Evolutionary conservation across 2,113 vertebrate genomes (phyloP).

Genomic region (Podarcis cretensis): DNA sequence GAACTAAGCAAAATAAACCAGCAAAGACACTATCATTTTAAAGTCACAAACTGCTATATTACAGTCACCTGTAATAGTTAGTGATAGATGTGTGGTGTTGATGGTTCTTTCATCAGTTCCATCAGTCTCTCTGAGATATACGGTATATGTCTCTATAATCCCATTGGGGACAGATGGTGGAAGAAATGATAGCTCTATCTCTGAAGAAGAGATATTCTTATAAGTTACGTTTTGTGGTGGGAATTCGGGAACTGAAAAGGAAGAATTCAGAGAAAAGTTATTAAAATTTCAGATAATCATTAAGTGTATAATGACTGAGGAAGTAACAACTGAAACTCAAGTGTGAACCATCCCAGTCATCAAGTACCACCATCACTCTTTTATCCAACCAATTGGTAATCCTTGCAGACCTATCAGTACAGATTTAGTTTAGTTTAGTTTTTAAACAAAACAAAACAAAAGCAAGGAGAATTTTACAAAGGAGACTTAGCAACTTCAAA

Average conservation of each 20-base stretch:
- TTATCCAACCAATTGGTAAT: not conserved
- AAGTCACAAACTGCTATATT: slow-evolving; percentile 7
- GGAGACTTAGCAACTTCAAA: not conserved
- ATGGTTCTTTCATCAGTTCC: slow-evolving; percentile 69
- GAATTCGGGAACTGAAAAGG: slow-evolving; percentile 75
- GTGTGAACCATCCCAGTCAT: too few species aligned
- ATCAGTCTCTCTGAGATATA: slow-evolving; percentile 76
- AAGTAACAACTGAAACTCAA: not conserved
- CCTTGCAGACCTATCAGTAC: not conserved
- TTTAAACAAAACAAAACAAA: not conserved
- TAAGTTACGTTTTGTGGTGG: slow-evolving; percentile 82
- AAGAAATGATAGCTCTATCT: slow-evolving; percentile 78
- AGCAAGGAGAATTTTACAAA: not conserved
- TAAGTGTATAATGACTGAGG: not conserved
- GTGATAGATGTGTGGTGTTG: slow-evolving; percentile 70
- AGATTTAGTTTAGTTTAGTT: not conserved
- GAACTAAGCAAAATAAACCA: not conserved
- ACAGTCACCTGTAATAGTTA: slow-evolving; percentile 74
- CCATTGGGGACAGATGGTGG: slow-evolving; percentile 80
- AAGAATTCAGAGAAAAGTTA: slow-evolving; percentile 33
- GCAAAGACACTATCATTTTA: accelerated
- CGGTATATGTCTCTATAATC: slow-evolving; percentile 77
- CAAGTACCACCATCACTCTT: not conserved
- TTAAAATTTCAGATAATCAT: not conserved
- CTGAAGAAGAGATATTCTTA: slow-evolving; percentile 77